Evolutionary conservation across 2,888 invertebrate species (phyloP).

Genomic region (Drepana falcataria): DNA sequence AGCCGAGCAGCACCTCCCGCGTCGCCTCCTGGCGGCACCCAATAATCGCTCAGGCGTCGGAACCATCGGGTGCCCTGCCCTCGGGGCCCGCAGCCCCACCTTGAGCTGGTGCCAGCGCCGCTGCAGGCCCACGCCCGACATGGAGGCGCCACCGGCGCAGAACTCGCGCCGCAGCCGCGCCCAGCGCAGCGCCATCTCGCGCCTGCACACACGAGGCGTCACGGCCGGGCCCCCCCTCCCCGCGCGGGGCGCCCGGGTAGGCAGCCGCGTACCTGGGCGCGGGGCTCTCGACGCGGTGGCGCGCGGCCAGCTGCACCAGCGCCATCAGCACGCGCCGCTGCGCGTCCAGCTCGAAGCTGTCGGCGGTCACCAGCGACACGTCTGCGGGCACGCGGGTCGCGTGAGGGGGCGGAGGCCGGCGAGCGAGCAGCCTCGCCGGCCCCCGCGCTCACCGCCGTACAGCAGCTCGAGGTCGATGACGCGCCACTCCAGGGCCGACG

Average conservation of each 20-base stretch:
- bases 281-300: slow-evolving; percentile 5
- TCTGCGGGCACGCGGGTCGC: background rate
- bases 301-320: slow-evolving; percentile 34
- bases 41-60: too few relatives aligned
- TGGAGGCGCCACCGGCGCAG: slow-evolving; percentile 10
- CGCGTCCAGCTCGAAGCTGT: slow-evolving; percentile 1
- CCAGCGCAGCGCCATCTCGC: background rate
- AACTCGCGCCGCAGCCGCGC: background rate
- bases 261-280: background rate
- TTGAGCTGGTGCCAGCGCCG: slow-evolving; percentile 41
- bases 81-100: background rate
- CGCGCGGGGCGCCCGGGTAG: too few relatives aligned
- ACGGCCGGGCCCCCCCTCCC: background rate
- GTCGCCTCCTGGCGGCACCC: background rate
- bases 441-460: background rate
- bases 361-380: background rate
- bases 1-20: background rate
- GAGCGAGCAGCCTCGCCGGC: background rate
- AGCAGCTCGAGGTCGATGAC: background rate
- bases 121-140: slow-evolving; percentile 31
- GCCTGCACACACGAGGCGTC: background rate
- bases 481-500: background rate
- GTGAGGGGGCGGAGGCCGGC: background rate
- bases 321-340: background rate
- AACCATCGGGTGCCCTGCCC: background rate